These are phyloP conservation scores for Eupleurogrammus muticus DNA, from an alignment of 2,797 vertebrate species.

Conservation along the genomic window DNA sequence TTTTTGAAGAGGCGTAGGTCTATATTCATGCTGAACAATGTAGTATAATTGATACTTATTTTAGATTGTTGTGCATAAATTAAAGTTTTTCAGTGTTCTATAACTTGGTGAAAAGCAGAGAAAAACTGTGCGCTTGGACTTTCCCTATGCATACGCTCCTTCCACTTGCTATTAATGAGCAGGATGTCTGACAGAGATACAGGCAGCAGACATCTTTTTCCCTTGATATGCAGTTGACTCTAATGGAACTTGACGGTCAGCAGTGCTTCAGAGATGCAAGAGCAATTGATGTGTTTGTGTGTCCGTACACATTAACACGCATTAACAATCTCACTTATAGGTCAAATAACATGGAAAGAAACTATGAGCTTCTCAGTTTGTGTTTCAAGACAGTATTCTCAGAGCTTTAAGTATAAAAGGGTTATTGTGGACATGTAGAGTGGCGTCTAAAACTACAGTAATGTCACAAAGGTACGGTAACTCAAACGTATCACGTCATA, in stretches of 20 bases:
- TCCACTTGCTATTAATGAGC: constrained; percentile 11
- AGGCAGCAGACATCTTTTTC: constrained; percentile 23
- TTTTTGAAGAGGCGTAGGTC: not conserved
- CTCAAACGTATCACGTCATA: constrained; percentile 19
- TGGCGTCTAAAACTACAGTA: not conserved
- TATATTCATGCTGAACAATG: not conserved
- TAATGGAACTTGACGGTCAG: constrained; percentile 28
- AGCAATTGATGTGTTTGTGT: constrained; percentile 4
- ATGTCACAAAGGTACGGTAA: not conserved
- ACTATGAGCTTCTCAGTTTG: no score
- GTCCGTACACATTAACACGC: no score
- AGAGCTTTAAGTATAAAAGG: not conserved
- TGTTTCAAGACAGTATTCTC: no score
- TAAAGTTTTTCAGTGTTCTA: not conserved
- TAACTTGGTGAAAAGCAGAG: constrained; percentile 2
- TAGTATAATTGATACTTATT: not conserved
- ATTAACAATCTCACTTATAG: no score
- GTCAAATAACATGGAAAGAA: no score
- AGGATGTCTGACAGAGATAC: constrained; percentile 17
- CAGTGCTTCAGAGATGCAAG: constrained; percentile 15
- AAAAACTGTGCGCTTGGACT: not conserved
- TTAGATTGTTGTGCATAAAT: not conserved
- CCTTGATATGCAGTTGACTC: constrained; percentile 25
- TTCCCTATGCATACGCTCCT: not conserved
- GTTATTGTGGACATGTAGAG: not conserved